Conservation (phyloP, 2,888 invertebrate genomes). For the Eledone cirrhosa region DNA sequence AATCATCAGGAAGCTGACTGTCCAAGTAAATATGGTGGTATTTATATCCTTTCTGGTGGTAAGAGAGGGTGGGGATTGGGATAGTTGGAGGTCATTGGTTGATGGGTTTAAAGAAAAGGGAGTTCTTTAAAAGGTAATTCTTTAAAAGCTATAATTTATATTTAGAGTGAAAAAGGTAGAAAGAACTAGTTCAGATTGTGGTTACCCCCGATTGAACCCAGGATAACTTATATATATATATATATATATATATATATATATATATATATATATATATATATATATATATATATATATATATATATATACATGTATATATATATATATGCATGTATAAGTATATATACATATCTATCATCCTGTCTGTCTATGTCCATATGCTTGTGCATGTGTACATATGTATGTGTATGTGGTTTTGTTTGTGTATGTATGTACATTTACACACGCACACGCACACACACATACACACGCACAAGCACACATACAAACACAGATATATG, state of each 20-base stretch:
- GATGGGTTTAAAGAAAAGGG: too few species aligned
- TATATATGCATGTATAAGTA: background rate
- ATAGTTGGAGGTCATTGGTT: too few species aligned
- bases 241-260: background rate
- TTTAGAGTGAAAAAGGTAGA: too few species aligned
- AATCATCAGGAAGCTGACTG: too few species aligned
- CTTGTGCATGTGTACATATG: background rate
- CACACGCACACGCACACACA: background rate
- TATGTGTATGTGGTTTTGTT: background rate
- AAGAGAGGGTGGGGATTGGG: too few species aligned
- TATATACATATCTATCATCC: background rate
- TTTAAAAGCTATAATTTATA: too few species aligned
- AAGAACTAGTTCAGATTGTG: too few species aligned
- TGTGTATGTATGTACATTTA: background rate
- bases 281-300: background rate
- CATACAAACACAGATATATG: background rate
- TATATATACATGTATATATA: background rate
- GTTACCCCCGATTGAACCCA: too few species aligned
- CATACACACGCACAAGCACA: background rate
- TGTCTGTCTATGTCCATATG: background rate
- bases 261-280: background rate
- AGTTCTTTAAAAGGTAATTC: too few species aligned
- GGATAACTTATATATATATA: too few species aligned
- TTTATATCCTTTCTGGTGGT: too few species aligned
- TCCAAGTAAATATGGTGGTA: too few species aligned